phyloP scores from a whole-genome alignment of 2,888 invertebrate genomes.

The Eubasilissa splendida region DNA sequence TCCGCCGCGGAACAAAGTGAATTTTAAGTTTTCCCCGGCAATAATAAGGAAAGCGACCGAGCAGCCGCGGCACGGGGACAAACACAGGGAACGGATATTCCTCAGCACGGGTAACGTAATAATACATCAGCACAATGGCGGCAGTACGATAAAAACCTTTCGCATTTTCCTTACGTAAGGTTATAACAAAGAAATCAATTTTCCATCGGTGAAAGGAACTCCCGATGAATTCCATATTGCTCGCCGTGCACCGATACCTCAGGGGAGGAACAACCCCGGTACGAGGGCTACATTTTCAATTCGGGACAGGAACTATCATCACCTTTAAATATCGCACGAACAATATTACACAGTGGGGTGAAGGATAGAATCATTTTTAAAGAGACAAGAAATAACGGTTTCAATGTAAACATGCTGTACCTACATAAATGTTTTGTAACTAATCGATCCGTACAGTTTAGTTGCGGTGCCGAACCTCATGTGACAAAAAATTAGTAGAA shows the following conservation, averaged over 20 bases:
- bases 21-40: constrained; percentile 42
- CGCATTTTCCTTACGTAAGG: constrained; percentile 26
- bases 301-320: no score
- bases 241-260: not conserved
- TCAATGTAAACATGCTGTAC: no score
- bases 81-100: not conserved
- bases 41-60: constrained; percentile 25
- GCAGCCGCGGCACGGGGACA: not conserved
- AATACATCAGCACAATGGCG: constrained; percentile 39
- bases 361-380: no score
- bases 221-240: constrained; percentile 52
- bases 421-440: no score
- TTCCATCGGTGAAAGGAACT: constrained; percentile 48
- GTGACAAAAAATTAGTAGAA: no score
- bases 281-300: not conserved
- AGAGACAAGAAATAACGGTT: no score
- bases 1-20: constrained; percentile 31
- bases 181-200: constrained; percentile 57
- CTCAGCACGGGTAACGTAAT: constrained; percentile 34
- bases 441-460: no score
- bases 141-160: constrained; percentile 43
- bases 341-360: no score
- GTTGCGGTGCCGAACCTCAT: no score
- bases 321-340: no score
- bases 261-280: not conserved